Evolutionary conservation across 1,140 invertebrate genomes (phyloP).

Genomic region (Drusus annulatus): DNA sequence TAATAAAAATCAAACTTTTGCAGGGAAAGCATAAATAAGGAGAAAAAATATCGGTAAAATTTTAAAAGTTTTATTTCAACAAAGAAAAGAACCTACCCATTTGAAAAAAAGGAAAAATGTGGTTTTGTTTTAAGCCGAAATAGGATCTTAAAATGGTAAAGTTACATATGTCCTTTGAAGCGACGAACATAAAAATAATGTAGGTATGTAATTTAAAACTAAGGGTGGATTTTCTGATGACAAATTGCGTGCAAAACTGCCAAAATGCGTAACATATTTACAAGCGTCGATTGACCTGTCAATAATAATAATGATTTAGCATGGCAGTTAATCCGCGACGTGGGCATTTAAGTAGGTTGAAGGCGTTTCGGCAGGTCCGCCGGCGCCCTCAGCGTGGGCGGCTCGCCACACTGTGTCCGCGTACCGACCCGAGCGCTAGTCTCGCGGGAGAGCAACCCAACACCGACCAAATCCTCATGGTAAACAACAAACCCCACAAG

Average conservation of each 20-base stretch:
- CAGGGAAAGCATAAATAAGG: no score
- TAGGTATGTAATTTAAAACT: no score
- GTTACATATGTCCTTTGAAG: no score
- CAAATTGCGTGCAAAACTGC: neutral
- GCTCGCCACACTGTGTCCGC: constrained; percentile 29
- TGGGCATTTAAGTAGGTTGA: constrained; percentile 38
- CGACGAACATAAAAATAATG: no score
- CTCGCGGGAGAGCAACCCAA: neutral
- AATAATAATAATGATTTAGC: constrained; percentile 25
- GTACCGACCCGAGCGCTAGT: constrained; percentile 25
- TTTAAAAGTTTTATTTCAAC: no score
- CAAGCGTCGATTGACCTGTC: constrained; percentile 28
- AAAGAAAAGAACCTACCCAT: no score
- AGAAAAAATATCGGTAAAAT: no score
- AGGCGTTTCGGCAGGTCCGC: constrained; percentile 21
- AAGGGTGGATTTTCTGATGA: no score
- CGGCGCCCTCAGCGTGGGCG: neutral
- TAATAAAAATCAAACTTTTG: no score
- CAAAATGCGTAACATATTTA: neutral
- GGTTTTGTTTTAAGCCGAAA: no score
- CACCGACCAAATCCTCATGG: neutral
- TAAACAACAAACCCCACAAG: constrained; percentile 27
- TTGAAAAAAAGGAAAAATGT: no score
- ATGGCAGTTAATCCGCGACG: constrained; percentile 14
- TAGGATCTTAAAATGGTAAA: no score